phyloP scores from a whole-genome alignment of 2,888 invertebrate genomes.

The Alsophila aescularia region DNA sequence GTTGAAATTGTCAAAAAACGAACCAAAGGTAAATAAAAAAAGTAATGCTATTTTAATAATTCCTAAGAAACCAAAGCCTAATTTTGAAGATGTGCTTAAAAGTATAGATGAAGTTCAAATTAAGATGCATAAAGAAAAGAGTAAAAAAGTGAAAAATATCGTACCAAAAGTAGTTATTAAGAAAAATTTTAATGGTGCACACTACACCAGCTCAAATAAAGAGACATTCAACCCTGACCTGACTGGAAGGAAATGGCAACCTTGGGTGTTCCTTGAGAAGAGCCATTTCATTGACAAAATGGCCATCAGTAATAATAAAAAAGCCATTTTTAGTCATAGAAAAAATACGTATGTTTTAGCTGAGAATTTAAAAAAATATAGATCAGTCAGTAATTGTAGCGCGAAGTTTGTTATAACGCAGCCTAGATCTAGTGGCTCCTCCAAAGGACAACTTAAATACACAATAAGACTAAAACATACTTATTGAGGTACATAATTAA shows the following conservation, averaged over 20 bases:
- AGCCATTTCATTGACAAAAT: slow-evolving; percentile 76
- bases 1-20: slow-evolving; percentile 69
- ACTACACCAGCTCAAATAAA: slow-evolving; percentile 72
- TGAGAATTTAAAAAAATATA: slow-evolving; percentile 75
- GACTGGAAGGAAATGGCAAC: slow-evolving; percentile 81
- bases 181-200: slow-evolving; percentile 75
- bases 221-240: slow-evolving; percentile 71
- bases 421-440: slow-evolving; percentile 57
- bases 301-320: slow-evolving; percentile 69
- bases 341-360: slow-evolving; percentile 69
- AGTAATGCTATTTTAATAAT: slow-evolving; percentile 46
- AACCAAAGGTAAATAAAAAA: slow-evolving; percentile 59
- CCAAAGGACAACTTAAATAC: slow-evolving; percentile 70
- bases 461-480: slow-evolving; percentile 75
- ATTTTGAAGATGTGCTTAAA: slow-evolving; percentile 82
- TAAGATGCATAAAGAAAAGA: slow-evolving; percentile 71
- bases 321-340: slow-evolving; percentile 70
- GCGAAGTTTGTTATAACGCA: slow-evolving; percentile 74
- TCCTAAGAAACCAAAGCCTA: slow-evolving; percentile 74
- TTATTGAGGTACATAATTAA: slow-evolving; percentile 45
- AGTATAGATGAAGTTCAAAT: slow-evolving; percentile 79
- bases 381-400: slow-evolving; percentile 57
- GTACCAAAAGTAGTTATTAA: slow-evolving; percentile 81
- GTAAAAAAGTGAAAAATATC: slow-evolving; percentile 63
- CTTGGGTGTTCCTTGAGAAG: slow-evolving; percentile 79